Evolutionary conservation across 2,888 invertebrate genomes (phyloP).

Genomic region (Cetonia aurata): DNA sequence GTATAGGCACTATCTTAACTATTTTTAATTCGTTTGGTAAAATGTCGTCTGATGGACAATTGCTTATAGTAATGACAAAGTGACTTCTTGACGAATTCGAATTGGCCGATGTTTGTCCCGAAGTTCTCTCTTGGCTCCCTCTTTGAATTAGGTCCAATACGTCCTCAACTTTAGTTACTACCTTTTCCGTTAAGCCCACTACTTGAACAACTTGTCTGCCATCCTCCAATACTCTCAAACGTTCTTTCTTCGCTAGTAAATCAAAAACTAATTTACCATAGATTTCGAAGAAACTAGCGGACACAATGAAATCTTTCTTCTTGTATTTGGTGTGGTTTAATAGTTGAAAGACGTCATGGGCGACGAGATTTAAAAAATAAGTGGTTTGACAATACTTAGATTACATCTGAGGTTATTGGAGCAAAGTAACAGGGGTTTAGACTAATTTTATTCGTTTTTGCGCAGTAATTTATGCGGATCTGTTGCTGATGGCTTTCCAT

Average conservation of each 20-base stretch:
- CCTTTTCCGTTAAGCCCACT: conserved; percentile 93
- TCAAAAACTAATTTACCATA: conserved; percentile 97
- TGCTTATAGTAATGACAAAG: no score
- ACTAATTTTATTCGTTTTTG: no score
- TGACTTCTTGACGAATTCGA: conserved; percentile 98
- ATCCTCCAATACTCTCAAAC: conserved; percentile 95
- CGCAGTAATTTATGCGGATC: no score
- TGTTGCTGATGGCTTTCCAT: no score
- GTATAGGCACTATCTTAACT: no score
- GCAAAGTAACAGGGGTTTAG: no score
- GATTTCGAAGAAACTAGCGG: conserved; percentile 98
- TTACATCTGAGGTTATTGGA: no score
- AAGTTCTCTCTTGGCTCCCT: conserved; percentile 91
- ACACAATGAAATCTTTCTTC: conserved; percentile 86
- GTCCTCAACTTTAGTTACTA: conserved; percentile 91
- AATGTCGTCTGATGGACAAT: no score
- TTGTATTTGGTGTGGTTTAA: conserved; percentile 78
- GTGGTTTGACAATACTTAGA: no score
- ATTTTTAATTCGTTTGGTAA: no score
- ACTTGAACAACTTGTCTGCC: conserved; percentile 98
- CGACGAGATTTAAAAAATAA: no score
- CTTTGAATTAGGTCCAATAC: conserved; percentile 92
- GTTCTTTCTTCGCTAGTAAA: conserved; percentile 90
- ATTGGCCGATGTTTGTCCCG: conserved; percentile 98
- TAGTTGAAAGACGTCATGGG: conserved; percentile 88